phyloP scores from a whole-genome alignment of 2,113 vertebrate genomes.

The Cisticola juncidis region DNA sequence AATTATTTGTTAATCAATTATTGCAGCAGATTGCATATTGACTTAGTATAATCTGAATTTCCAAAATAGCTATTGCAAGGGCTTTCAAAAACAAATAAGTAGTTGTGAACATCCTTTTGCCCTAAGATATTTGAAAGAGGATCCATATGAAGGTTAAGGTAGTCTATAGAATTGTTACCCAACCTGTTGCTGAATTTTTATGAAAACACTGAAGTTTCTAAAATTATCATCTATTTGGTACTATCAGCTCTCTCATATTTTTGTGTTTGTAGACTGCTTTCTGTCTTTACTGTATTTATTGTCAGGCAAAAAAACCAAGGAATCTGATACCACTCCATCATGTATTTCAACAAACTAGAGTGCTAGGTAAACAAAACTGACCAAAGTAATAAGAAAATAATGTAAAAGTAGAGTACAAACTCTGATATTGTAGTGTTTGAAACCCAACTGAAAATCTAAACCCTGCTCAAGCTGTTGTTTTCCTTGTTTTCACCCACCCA shows the following conservation, averaged over 20 bases:
- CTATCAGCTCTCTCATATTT: not conserved
- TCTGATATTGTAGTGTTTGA: not conserved
- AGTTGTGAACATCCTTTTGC: not conserved
- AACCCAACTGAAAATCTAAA: not conserved
- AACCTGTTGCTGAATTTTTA: not conserved
- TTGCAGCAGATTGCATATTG: not conserved
- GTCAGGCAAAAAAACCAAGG: not conserved
- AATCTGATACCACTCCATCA: not conserved
- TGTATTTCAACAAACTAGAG: not conserved
- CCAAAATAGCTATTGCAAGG: not conserved
- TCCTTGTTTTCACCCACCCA: fast-evolving
- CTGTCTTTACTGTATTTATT: not conserved
- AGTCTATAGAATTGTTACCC: not conserved
- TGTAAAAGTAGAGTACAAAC: not conserved
- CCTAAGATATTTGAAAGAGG: not conserved
- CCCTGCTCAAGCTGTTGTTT: not conserved
- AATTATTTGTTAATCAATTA: not conserved
- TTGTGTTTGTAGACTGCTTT: not conserved
- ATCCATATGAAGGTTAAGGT: not conserved
- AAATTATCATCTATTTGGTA: not conserved
- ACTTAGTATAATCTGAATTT: not conserved
- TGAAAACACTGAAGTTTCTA: not conserved
- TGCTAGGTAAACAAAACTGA: not conserved
- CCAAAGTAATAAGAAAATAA: not conserved
- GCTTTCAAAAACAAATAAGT: not conserved